Conservation (phyloP, 2,888 invertebrate species). For the Torymus tubicola region DNA sequence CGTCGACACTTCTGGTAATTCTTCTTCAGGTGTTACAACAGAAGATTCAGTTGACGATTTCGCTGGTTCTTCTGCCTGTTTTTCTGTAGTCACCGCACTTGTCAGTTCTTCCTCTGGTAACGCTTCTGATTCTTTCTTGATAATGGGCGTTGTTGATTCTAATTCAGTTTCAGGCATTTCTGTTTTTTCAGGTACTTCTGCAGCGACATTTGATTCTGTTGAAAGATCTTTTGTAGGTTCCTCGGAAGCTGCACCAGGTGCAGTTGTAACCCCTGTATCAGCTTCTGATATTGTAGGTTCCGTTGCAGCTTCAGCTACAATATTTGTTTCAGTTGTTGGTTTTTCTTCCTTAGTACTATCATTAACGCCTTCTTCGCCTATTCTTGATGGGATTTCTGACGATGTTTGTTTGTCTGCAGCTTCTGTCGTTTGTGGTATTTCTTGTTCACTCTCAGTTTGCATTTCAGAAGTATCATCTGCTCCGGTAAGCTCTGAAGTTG, state of each 20-base stretch:
- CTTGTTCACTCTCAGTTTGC: slow-evolving; percentile 37
- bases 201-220: background rate
- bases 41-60: slow-evolving; percentile 26
- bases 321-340: slow-evolving; percentile 44
- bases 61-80: slow-evolving; percentile 34
- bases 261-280: background rate
- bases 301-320: background rate
- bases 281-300: background rate
- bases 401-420: background rate
- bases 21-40: slow-evolving; percentile 35
- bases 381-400: slow-evolving; percentile 1
- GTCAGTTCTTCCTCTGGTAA: slow-evolving; percentile 30
- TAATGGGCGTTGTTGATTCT: slow-evolving; percentile 11
- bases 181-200: slow-evolving; percentile 48
- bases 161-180: slow-evolving; percentile 34
- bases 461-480: slow-evolving; percentile 37
- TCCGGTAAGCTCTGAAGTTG: slow-evolving; percentile 13
- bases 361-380: background rate
- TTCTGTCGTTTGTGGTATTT: slow-evolving; percentile 26
- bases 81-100: slow-evolving; percentile 6
- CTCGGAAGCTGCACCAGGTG: slow-evolving; percentile 16
- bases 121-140: slow-evolving; percentile 44
- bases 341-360: slow-evolving; percentile 45
- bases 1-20: slow-evolving; percentile 35
- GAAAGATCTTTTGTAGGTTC: slow-evolving; percentile 26